Evolutionary conservation across 1,140 invertebrate genomes (phyloP).

Genomic region (Calliopsis andreniformis): DNA sequence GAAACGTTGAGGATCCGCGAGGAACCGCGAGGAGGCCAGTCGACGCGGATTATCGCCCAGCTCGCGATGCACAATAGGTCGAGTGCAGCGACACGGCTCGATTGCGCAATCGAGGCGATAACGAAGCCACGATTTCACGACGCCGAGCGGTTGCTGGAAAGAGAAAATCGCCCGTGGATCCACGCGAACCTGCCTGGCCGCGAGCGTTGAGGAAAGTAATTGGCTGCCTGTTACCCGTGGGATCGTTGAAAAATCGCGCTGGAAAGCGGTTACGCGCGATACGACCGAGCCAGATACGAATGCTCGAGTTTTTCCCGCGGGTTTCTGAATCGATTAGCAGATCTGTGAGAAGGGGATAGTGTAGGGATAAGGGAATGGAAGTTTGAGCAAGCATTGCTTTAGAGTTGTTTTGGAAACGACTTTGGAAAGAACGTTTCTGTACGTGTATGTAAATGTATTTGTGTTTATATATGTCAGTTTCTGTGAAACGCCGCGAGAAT

Average conservation of each 20-base stretch:
- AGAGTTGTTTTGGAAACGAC: too few relatives aligned
- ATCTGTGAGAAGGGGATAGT: too few relatives aligned
- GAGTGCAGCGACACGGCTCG: conserved; percentile 1
- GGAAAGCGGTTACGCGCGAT: conserved; percentile 5
- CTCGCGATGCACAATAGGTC: neutral
- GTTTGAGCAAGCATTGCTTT: too few relatives aligned
- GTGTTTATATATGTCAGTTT: too few relatives aligned
- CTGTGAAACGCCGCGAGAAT: too few relatives aligned
- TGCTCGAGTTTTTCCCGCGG: too few relatives aligned
- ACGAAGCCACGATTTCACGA: conserved; percentile 30
- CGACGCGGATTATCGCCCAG: too few relatives aligned
- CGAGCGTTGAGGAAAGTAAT: conserved; percentile 33
- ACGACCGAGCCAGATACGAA: neutral
- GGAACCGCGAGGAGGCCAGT: too few relatives aligned
- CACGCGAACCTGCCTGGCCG: neutral
- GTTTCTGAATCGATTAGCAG: too few relatives aligned
- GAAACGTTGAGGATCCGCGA: neutral
- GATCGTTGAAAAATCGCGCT: conserved; percentile 16
- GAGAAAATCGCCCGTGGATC: conserved; percentile 31
- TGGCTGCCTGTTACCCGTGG: conserved; percentile 12
- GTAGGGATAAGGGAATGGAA: too few relatives aligned
- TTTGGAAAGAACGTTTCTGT: too few relatives aligned
- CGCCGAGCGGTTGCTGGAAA: conserved; percentile 6
- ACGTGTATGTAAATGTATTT: too few relatives aligned
- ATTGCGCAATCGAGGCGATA: conserved; percentile 32